Conservation (phyloP, 2,888 invertebrate genomes). For the Cheilosia scutellata region DNA sequence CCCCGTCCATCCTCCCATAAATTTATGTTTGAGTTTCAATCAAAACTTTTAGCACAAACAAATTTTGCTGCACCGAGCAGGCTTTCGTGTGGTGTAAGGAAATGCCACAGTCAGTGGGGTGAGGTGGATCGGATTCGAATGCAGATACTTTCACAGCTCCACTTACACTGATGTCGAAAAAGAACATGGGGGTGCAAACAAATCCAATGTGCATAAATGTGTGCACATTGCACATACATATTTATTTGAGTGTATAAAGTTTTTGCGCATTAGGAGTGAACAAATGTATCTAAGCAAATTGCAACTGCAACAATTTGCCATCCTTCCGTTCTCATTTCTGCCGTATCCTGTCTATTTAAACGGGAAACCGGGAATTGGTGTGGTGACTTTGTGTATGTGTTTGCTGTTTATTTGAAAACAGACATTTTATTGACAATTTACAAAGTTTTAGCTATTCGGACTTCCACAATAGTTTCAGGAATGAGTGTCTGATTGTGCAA, state of each 20-base stretch:
- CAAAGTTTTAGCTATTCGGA: slow-evolving; percentile 71
- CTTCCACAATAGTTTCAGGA: slow-evolving; percentile 59
- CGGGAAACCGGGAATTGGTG: slow-evolving; percentile 66
- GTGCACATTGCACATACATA: neutral
- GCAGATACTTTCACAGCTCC: slow-evolving; percentile 49
- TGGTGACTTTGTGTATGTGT: slow-evolving; percentile 63
- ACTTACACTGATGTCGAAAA: slow-evolving; percentile 34
- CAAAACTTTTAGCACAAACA: slow-evolving; percentile 73
- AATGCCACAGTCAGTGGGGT: slow-evolving; percentile 21
- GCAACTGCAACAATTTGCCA: slow-evolving; percentile 74
- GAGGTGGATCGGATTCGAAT: slow-evolving; percentile 47
- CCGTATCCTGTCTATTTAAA: slow-evolving; percentile 63
- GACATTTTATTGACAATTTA: slow-evolving; percentile 74
- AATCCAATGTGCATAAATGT: slow-evolving; percentile 11
- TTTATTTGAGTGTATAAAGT: slow-evolving; percentile 27
- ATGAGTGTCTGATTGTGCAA: slow-evolving; percentile 62
- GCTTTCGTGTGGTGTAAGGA: slow-evolving; percentile 15
- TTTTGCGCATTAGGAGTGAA: slow-evolving; percentile 58
- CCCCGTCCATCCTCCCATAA: slow-evolving; percentile 33
- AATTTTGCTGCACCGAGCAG: slow-evolving; percentile 57
- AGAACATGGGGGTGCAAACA: slow-evolving; percentile 22
- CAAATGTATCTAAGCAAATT: slow-evolving; percentile 69
- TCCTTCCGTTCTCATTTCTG: slow-evolving; percentile 64
- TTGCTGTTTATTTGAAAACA: slow-evolving; percentile 71
- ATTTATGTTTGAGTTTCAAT: slow-evolving; percentile 74